Percentiles rank a stretch among this genome's conserved stretches.
Conservation (phyloP, 2,888 invertebrate genomes). For the Dasysyrphus albostriatus region DNA sequence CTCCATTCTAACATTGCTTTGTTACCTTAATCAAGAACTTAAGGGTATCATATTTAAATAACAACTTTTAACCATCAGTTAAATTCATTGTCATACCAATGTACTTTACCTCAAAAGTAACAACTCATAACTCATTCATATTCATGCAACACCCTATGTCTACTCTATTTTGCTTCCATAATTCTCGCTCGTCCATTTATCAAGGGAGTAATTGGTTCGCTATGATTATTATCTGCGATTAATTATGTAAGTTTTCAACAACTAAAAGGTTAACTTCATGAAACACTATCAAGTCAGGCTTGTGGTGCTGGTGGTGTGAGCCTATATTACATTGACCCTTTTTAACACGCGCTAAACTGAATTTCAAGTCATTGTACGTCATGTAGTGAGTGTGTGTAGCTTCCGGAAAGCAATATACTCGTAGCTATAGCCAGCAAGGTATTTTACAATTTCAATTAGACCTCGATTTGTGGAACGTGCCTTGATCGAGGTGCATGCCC, state of each 20-base stretch:
- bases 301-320: neutral
- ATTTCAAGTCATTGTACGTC: neutral
- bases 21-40: no score
- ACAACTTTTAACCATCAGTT: no score
- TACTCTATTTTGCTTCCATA: neutral
- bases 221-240: slow-evolving; percentile 37
- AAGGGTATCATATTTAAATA: no score
- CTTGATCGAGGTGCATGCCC: neutral
- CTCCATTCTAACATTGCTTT: no score
- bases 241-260: slow-evolving; percentile 41
- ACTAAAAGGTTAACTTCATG: slow-evolving; percentile 19
- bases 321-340: slow-evolving; percentile 12
- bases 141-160: slow-evolving; percentile 13
- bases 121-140: neutral
- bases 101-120: no score
- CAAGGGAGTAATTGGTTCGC: slow-evolving; percentile 28
- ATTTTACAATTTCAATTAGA: slow-evolving; percentile 37
- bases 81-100: no score
- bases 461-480: slow-evolving; percentile 25
- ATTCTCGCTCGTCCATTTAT: slow-evolving; percentile 28
- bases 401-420: neutral
- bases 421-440: neutral
- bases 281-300: slow-evolving; percentile 7
- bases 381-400: neutral
- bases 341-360: neutral